Evolutionary conservation across 1,140 invertebrate species (phyloP).

Genomic region (Leptinotarsa lineolata): DNA sequence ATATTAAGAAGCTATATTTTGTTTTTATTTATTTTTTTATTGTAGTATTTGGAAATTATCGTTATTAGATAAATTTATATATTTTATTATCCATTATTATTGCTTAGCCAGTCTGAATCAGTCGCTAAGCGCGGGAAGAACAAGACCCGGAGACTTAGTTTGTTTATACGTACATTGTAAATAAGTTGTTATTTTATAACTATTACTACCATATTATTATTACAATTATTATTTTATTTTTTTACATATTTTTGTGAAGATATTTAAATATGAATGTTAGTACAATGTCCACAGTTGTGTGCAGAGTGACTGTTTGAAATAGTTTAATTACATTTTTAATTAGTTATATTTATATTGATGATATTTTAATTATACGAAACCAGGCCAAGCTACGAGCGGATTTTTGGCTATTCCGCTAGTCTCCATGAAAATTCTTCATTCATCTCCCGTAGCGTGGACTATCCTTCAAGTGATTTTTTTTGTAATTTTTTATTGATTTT

Average conservation of each 20-base stretch:
- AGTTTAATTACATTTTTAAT: slow-evolving; percentile 54
- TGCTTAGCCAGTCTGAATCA: slow-evolving; percentile 38
- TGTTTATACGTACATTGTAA: slow-evolving; percentile 55
- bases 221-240: slow-evolving; percentile 58
- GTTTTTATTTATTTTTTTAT: slow-evolving; percentile 55
- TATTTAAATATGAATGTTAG: slow-evolving; percentile 58
- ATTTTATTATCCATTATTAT: slow-evolving; percentile 52
- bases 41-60: slow-evolving; percentile 50
- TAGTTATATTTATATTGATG: slow-evolving; percentile 55
- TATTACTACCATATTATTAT: slow-evolving; percentile 56
- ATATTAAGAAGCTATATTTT: slow-evolving; percentile 52
- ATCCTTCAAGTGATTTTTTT: slow-evolving; percentile 49
- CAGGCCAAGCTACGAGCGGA: slow-evolving; percentile 4
- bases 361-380: slow-evolving; percentile 51
- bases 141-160: slow-evolving; percentile 46
- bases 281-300: slow-evolving; percentile 56
- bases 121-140: slow-evolving; percentile 34
- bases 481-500: slow-evolving; percentile 55
- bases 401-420: neutral
- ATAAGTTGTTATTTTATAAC: slow-evolving; percentile 58
- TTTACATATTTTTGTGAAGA: slow-evolving; percentile 59
- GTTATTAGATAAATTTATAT: slow-evolving; percentile 55
- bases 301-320: slow-evolving; percentile 55
- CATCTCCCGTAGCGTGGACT: slow-evolving; percentile 7
- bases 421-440: slow-evolving; percentile 8